Evolutionary conservation across 2,888 invertebrate species (phyloP), one percentile per base, ranked within the genome.

Genomic region (Pseudococcus jackbeardsleyi): DNA sequence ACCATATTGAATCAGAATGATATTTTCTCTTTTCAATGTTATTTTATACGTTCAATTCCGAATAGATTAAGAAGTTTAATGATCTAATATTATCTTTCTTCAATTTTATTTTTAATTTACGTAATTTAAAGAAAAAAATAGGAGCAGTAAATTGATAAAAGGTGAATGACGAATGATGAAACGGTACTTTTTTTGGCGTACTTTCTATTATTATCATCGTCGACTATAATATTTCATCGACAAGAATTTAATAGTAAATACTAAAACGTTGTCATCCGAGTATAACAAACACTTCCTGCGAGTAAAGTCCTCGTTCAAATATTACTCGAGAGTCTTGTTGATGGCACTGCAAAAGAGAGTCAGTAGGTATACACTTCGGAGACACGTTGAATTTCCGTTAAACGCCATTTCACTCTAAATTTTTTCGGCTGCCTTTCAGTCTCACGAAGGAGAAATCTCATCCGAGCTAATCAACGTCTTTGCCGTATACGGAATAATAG

Each of bases 401-500:
- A 72, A 72, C 11, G 26, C 26, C 33, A 72, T 72, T 72, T 26
- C 68, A 12, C 26, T 72, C 3, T 33, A 33, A 33, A 72, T 33
- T 72, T 72, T 72, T 72, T 72, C 26, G 68, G 26, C 12, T 12
- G 33, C 68, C 5, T 33, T 19, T 19, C 9, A 59, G 59, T 59
- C 19, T 19, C 26, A n/a, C 3, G 59, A 5, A n/a, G 59, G n/a
- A 59, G 68, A 72, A 72, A 72, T 15, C 26, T 72, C 68, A 72
- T 15, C 15, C 59, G 19, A 59, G 68, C 68, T 72, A 26, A 72
- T 72, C 68, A 72, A 72, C 68, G 12, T 33, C 68, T 72, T 72
- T 33, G 15, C 68, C 68, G 33, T 72, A 33, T 72, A 72, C 33
- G 68, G 68, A 72, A 72, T 72, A 72, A 72, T 72, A 33, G 68